These are phyloP conservation scores for Parotocinclus haroldoi DNA, from an alignment of 2,797 vertebrate species.

Conservation along the genomic window DNA sequence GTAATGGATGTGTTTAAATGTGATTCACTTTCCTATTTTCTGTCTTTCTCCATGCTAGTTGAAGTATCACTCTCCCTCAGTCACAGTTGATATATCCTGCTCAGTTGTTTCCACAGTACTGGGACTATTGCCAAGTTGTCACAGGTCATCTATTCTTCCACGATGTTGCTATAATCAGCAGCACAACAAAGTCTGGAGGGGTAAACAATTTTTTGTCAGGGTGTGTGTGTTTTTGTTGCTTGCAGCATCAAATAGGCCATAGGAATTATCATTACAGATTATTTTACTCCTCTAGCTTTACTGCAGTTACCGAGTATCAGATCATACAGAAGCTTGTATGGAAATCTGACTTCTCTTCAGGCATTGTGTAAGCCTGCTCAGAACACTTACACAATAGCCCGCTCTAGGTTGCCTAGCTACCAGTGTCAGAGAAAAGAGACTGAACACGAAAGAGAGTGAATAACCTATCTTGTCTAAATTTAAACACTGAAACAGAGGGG, in stretches of 20 bases:
- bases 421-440: conserved; percentile 37
- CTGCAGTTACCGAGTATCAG: not conserved
- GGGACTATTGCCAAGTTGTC: conserved; percentile 18
- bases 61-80: conserved; percentile 28
- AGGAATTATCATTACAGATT: not conserved
- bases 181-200: conserved; percentile 27
- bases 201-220: conserved; percentile 17
- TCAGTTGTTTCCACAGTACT: conserved; percentile 15
- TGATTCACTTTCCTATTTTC: not conserved
- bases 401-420: conserved; percentile 69
- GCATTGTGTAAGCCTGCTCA: conserved; percentile 31
- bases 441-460: conserved; percentile 39
- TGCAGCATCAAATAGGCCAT: conserved; percentile 2
- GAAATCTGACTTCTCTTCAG: conserved; percentile 38
- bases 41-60: not conserved
- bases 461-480: conserved; percentile 69
- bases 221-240: conserved; percentile 17
- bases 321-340: conserved; percentile 2
- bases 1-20: not conserved
- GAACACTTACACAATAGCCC: conserved; percentile 51
- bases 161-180: conserved; percentile 32
- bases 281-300: not conserved
- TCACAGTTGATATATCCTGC: conserved; percentile 29
- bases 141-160: conserved; percentile 25
- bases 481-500: conserved; percentile 58